A percentile compares a stretch with the other conserved stretches of the same genome.
Evolutionary conservation across 1,140 invertebrate species (phyloP).

Genomic region (Brachionus sp.): DNA sequence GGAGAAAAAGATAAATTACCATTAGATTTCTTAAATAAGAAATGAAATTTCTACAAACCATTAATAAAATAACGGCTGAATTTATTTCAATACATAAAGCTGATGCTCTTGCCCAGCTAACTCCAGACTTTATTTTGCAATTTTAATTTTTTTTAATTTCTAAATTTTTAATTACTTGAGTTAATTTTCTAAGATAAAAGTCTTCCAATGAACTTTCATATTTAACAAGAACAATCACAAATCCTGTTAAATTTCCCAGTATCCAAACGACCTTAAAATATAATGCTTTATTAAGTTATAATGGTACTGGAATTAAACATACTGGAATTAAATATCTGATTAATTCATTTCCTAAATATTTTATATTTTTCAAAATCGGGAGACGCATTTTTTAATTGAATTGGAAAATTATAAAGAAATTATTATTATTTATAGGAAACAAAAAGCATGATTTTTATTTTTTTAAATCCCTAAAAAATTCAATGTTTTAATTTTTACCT

Average conservation of each 20-base stretch:
- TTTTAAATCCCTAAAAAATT: no score
- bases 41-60: conserved; percentile 57
- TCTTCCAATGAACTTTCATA: not conserved
- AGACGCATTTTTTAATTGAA: not conserved
- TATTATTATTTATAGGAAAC: no score
- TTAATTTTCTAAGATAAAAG: not conserved
- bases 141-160: not conserved
- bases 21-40: conserved; percentile 50
- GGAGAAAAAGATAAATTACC: not conserved
- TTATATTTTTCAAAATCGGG: not conserved
- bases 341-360: not conserved
- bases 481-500: no score
- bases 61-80: conserved; percentile 55
- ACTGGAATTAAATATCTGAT: not conserved
- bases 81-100: conserved; percentile 57
- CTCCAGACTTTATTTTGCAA: not conserved
- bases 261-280: not conserved
- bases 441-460: no score
- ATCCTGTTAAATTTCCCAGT: not conserved
- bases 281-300: no score
- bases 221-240: not conserved
- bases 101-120: conserved; percentile 52
- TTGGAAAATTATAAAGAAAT: no score
- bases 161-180: not conserved
- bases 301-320: not conserved